Percentiles rank a stretch among this genome's conserved stretches.
phyloP scores from a whole-genome alignment of 2,797 vertebrate genomes.

The Phoxinus dragarum region DNA sequence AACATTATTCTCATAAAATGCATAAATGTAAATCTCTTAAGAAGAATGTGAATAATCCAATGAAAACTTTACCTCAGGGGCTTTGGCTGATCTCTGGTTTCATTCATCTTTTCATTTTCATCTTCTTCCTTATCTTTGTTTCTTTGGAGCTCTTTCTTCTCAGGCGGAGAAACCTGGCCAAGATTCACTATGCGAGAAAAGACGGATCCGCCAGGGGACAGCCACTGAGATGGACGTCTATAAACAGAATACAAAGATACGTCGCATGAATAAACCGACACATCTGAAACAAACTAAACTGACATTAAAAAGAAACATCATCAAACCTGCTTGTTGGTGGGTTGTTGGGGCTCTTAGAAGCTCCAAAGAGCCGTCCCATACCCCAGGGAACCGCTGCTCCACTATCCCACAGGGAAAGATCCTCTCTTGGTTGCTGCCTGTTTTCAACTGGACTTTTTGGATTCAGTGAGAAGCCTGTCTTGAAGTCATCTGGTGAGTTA shows the following conservation, averaged over 20 bases:
- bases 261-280: background rate
- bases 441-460: slow-evolving; percentile 51
- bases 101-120: slow-evolving; percentile 57
- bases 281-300: background rate
- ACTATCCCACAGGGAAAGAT: slow-evolving; percentile 64
- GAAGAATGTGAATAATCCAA: background rate
- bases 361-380: slow-evolving; percentile 77
- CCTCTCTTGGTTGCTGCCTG: slow-evolving; percentile 58
- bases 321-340: slow-evolving; percentile 73
- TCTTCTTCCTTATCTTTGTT: slow-evolving; percentile 60
- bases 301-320: background rate
- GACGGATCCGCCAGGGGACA: slow-evolving; percentile 81
- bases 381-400: slow-evolving; percentile 66
- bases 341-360: slow-evolving; percentile 68
- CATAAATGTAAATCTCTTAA: background rate
- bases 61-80: slow-evolving; percentile 72
- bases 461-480: slow-evolving; percentile 22
- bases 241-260: background rate
- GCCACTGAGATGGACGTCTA: slow-evolving; percentile 93
- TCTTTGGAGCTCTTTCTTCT: slow-evolving; percentile 58
- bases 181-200: slow-evolving; percentile 78
- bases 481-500: slow-evolving; percentile 57
- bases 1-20: background rate
- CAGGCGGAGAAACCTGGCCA: slow-evolving; percentile 68
- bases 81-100: slow-evolving; percentile 71